Conservation (phyloP, 2,113 vertebrate species). For the Pluvialis apricaria region DNA sequence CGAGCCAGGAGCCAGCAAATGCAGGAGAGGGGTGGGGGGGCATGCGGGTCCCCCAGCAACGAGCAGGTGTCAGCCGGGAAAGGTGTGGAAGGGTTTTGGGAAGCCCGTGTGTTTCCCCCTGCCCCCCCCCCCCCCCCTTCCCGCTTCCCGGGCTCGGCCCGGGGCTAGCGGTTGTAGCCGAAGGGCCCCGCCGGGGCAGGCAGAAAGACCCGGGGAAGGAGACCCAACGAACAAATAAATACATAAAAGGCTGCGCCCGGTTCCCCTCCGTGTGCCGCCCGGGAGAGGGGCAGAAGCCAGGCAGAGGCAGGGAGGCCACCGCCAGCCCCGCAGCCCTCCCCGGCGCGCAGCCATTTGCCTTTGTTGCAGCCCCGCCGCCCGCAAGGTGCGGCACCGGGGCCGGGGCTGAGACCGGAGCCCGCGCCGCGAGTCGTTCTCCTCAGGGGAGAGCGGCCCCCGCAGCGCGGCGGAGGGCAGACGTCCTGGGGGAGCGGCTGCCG, state of each 20-base stretch:
- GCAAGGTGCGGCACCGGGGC: not conserved
- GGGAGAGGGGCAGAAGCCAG: not conserved
- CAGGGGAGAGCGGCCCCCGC: not conserved
- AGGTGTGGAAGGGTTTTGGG: not conserved
- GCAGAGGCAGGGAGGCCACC: not conserved
- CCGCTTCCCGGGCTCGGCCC: not conserved
- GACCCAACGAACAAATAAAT: not conserved
- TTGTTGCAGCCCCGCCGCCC: slow-evolving; percentile 38
- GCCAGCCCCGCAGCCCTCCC: slow-evolving; percentile 1
- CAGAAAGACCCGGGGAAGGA: not conserved
- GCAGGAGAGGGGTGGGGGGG: not conserved
- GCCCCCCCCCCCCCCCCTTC: too few species aligned
- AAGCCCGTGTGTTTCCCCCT: not conserved
- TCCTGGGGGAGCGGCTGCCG: not conserved
- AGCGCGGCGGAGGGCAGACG: not conserved
- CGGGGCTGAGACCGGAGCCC: not conserved
- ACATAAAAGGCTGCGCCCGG: not conserved
- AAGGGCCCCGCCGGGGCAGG: too few species aligned
- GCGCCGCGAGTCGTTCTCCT: not conserved
- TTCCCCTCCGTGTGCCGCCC: not conserved
- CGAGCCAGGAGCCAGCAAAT: not conserved
- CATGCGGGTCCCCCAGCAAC: not conserved
- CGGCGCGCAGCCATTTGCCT: slow-evolving; percentile 55
- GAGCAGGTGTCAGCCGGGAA: not conserved
- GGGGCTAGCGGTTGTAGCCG: not conserved